Evolutionary conservation across 2,888 invertebrate species (phyloP), one percentile per base, ranked within the genome.

Genomic region (Hypolimnas misippus): DNA sequence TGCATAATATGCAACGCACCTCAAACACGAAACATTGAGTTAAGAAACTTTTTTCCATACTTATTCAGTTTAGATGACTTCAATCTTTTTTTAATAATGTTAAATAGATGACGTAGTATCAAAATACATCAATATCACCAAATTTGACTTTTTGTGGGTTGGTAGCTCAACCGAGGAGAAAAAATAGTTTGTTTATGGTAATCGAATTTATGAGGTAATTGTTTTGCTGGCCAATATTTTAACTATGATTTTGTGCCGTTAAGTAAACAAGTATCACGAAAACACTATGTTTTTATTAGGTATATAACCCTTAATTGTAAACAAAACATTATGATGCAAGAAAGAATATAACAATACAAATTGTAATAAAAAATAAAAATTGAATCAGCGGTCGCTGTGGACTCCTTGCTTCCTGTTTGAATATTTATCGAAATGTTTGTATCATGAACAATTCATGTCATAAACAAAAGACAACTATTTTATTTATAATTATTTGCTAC

Each of bases 381-480:
- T 46, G 46, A 21, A 21, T 46, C 46, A 46, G 10, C 14, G 14
- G 2, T 8, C 6, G 3, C 2, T 33, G 10, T 33, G 33, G 7
- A 5, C 33, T 8, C 33, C 17, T 40, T 46, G 10, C 4, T 21
- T 46, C 19, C 38, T 50, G 8, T 42, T 42, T 42, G 0, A 8
- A 17, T 1, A 16, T 17, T 6, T 46, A 21, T 46, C 12, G 6
- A 14, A 42, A 17, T 14, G 2, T 40, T 14, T n/a, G 40, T 14
- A 40, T 8, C 10, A 35, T 10, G n/a, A 35, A 35, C 31, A n/a
- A n/a, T n/a, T n/a, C n/a, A n/a, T n/a, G n/a, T n/a, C 25, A 25
- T 25, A 29, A 16, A 55, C 55, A 55, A 55, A 40, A 55, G 55
- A 55, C 38, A 42, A 25, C 38, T 40, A 16, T 54, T 54, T 54